Percentiles rank a stretch among this genome's conserved stretches.
phyloP scores from a whole-genome alignment of 2,888 invertebrate species.

The Serripes groenlandicus region DNA sequence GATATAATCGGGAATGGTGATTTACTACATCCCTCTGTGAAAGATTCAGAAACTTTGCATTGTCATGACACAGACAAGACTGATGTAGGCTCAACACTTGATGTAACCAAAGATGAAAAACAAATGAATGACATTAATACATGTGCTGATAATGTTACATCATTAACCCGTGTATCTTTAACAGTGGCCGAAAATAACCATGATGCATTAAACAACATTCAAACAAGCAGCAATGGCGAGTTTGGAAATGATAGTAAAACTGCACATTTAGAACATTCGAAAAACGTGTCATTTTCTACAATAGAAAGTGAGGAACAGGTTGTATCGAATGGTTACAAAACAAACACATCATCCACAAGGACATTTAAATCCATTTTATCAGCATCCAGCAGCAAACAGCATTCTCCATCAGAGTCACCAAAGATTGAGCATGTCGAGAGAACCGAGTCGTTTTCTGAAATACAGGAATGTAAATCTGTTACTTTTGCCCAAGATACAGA shows the following conservation, averaged over 20 bases:
- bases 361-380: constrained; percentile 71
- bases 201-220: not conserved
- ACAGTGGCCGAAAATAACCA: not conserved
- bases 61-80: not conserved
- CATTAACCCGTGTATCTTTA: no score
- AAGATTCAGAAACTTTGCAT: not conserved
- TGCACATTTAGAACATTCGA: constrained; percentile 1
- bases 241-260: not conserved
- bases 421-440: constrained; percentile 11
- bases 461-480: constrained; percentile 73
- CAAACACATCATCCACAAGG: constrained; percentile 38
- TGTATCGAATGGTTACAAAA: not conserved
- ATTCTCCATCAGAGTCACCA: not conserved
- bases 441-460: constrained; percentile 46
- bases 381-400: constrained; percentile 32
- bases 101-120: not conserved
- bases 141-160: not conserved
- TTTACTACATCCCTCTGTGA: not conserved
- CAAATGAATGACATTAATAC: not conserved
- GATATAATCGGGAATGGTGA: not conserved
- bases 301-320: not conserved
- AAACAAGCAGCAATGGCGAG: not conserved
- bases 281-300: not conserved
- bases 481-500: constrained; percentile 77
- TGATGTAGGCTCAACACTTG: not conserved